A percentile compares a stretch with the other conserved stretches of the same genome.
These are phyloP conservation scores for Ciconia stormi DNA, from an alignment of 2,113 vertebrate genomes.

Conservation along the genomic window DNA sequence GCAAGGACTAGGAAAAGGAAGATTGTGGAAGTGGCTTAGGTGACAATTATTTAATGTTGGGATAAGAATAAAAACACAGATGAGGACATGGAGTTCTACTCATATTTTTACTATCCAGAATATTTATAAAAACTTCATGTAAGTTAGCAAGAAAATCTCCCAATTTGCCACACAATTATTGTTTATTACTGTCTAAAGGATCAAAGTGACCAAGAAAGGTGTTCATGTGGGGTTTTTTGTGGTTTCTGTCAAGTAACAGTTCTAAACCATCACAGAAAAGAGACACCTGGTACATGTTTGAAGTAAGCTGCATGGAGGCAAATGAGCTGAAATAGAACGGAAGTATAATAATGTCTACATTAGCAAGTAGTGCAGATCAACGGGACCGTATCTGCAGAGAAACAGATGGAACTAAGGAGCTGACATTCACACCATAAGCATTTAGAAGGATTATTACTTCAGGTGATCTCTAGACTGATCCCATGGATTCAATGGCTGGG, in stretches of 20 bases:
- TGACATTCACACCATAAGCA: neutral
- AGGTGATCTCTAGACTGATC: neutral
- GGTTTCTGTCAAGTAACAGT: neutral
- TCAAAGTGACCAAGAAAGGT: neutral
- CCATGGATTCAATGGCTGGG: neutral
- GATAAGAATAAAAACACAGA: neutral
- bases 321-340: neutral
- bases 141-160: neutral
- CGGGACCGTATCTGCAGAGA: neutral
- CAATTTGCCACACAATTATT: neutral
- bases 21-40: neutral
- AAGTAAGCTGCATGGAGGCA: neutral
- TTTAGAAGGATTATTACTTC: conserved; percentile 20
- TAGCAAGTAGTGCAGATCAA: neutral
- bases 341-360: neutral
- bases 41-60: neutral
- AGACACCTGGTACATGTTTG: neutral
- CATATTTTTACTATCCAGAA: neutral
- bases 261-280: neutral
- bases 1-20: neutral
- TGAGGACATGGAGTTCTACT: neutral
- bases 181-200: neutral
- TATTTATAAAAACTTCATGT: neutral
- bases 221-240: neutral
- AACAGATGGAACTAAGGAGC: neutral